These are phyloP conservation scores for Drosophila kikkawai DNA, from an alignment of 1,140 invertebrate species.

Conservation along the genomic window DNA sequence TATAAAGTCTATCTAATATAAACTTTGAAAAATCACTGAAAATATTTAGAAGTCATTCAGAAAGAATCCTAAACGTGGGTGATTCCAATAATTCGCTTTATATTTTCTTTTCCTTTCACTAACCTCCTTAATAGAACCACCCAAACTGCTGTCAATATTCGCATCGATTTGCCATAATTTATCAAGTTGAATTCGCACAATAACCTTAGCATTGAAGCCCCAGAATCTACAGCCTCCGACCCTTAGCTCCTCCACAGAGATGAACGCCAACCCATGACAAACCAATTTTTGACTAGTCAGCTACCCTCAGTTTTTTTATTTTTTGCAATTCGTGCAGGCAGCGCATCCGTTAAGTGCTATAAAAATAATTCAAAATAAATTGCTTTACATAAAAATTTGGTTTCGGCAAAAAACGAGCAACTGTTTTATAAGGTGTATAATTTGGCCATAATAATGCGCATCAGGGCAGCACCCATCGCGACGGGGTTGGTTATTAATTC, in stretches of 20 bases:
- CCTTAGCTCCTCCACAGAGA: not conserved
- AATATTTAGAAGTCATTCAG: too few relatives aligned
- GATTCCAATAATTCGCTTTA: not conserved
- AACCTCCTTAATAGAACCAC: constrained; percentile 3
- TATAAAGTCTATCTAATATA: too few relatives aligned
- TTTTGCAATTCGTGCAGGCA: constrained; percentile 28
- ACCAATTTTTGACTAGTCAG: constrained; percentile 50
- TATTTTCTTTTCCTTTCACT: too few relatives aligned
- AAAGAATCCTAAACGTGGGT: not conserved
- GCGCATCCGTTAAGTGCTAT: constrained; percentile 78
- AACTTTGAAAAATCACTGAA: not conserved
- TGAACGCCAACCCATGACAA: constrained; percentile 15
- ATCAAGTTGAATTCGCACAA: constrained; percentile 18
- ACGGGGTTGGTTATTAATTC: constrained; percentile 72
- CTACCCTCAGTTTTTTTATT: constrained; percentile 3
- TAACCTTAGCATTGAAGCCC: constrained; percentile 1
- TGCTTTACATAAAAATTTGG: constrained; percentile 83
- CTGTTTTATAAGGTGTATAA: constrained; percentile 81
- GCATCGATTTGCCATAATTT: constrained; percentile 47
- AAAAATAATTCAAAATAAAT: constrained; percentile 85
- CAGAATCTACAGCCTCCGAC: not conserved
- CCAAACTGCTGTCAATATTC: constrained; percentile 22
- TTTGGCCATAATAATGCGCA: constrained; percentile 84
- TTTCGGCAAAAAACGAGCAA: constrained; percentile 49
- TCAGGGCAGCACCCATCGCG: constrained; percentile 64